A percentile compares a stretch with the other conserved stretches of the same genome.
Conservation (phyloP, 2,888 invertebrate genomes). For the Eristalis intricaria region DNA sequence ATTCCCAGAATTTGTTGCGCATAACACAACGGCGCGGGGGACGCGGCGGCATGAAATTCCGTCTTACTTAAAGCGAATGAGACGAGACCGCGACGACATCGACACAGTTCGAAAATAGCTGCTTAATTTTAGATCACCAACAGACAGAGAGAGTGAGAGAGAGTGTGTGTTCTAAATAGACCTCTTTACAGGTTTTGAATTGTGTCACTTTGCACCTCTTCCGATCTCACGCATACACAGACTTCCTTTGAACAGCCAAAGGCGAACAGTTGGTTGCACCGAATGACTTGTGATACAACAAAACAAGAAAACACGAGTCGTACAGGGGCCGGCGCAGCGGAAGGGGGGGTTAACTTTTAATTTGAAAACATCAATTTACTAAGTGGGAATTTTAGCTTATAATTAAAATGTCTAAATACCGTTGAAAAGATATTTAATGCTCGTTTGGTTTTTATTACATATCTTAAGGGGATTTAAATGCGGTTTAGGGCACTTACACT, state of each 20-base stretch:
- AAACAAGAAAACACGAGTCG: neutral
- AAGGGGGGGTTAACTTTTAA: conserved; percentile 7
- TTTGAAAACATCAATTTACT: conserved; percentile 27
- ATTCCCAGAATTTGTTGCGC: neutral
- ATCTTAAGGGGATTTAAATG: neutral
- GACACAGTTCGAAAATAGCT: conserved; percentile 69
- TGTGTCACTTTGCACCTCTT: conserved; percentile 48
- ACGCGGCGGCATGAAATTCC: neutral
- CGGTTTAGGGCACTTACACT: conserved; percentile 85
- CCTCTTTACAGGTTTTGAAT: conserved; percentile 51
- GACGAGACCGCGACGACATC: conserved; percentile 46
- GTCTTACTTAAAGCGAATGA: neutral
- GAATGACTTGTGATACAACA: conserved; percentile 28
- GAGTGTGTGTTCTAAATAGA: conserved; percentile 51
- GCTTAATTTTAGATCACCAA: conserved; percentile 42
- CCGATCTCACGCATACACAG: neutral
- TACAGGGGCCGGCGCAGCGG: neutral
- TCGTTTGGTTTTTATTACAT: neutral
- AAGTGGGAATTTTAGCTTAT: conserved; percentile 12
- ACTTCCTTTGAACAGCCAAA: neutral
- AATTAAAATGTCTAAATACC: conserved; percentile 34
- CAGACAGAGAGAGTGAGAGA: conserved; percentile 8
- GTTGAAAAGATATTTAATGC: conserved; percentile 29
- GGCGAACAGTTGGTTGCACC: conserved; percentile 64
- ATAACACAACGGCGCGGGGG: neutral